Evolutionary conservation across 2,797 vertebrate species (phyloP), one percentile per base, ranked within the genome.

Genomic region (Spea hammondii): DNA sequence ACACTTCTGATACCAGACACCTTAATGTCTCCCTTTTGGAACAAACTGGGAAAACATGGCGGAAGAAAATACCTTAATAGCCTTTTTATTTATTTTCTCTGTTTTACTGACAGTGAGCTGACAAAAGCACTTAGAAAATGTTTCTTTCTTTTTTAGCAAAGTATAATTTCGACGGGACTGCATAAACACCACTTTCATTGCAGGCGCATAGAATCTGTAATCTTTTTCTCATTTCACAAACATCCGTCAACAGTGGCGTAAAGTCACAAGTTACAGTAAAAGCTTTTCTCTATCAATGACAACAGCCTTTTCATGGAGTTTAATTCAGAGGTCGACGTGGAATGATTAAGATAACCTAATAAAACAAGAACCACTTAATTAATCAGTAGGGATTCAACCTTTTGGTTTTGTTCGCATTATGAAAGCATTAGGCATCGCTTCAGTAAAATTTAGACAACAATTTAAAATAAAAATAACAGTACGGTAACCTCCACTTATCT

Each of bases 301-400:
- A 53, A 5, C 14, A 53, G 66, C 66, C 32, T 14, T 77, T 77
- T n/a, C 50, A 3, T n/a, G 32, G 13, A 67, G 32, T 48, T 13
- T 65, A 12, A 72, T 65, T 65, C 17, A 72, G 51, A 57, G 14
- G 46, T 59, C 47, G 9, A 60, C 53, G 45, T 17, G 46, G 32
- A 60, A 69, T 54, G 54, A 74, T 57, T 53, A 69, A 50, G 14
- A 62, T 74, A 60, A 10, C 5, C 5, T 69, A 68, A 69, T 79
- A 53, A 74, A 79, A 73, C 12, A 48, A 73, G 50, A 50, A 12
- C 9, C 57, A 49, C 32, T 49, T 65, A 65, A 70, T 70, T 77
- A 70, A 78, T 65, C n/a, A 65, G 44, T 48, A 72, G 50, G 12
- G 57, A 72, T 55, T 72, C 14, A 53, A 13, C 3, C 44, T 14